Evolutionary conservation across 2,888 invertebrate species (phyloP).

Genomic region (Drosophila buzzatii): DNA sequence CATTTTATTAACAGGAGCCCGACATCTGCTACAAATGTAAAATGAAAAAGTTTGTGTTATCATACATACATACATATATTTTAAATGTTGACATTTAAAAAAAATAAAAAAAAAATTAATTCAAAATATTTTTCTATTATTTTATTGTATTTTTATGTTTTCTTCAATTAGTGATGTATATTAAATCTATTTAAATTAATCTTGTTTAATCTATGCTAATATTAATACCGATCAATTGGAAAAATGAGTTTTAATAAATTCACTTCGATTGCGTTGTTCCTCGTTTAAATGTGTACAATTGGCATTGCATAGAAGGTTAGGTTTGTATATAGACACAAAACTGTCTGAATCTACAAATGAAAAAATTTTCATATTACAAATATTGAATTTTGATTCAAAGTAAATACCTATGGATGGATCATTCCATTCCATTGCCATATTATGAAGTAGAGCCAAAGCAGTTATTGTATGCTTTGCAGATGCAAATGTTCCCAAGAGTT

Average conservation of each 20-base stretch:
- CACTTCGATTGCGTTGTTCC: conserved; percentile 66
- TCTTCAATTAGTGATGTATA: background rate
- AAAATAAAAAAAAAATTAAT: background rate
- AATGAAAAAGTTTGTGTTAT: background rate
- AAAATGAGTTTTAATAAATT: conserved; percentile 76
- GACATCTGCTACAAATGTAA: background rate
- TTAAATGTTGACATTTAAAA: background rate
- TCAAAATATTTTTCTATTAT: no score
- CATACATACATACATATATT: no score
- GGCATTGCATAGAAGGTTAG: conserved; percentile 36
- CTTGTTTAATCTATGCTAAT: background rate
- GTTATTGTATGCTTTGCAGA: conserved; percentile 75
- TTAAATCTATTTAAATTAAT: background rate
- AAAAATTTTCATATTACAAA: background rate
- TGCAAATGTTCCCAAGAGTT: conserved; percentile 66
- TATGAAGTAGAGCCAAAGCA: conserved; percentile 77
- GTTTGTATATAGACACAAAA: conserved; percentile 41
- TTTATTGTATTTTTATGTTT: background rate
- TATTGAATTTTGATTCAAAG: background rate
- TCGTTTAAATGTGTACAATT: conserved; percentile 13
- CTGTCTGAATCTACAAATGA: conserved; percentile 48
- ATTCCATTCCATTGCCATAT: conserved; percentile 82
- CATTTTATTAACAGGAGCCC: conserved; percentile 8
- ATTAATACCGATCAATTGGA: background rate
- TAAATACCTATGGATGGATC: conserved; percentile 69